These are phyloP conservation scores for Hyles lineata DNA, from an alignment of 2,888 invertebrate species.

Conservation along the genomic window DNA sequence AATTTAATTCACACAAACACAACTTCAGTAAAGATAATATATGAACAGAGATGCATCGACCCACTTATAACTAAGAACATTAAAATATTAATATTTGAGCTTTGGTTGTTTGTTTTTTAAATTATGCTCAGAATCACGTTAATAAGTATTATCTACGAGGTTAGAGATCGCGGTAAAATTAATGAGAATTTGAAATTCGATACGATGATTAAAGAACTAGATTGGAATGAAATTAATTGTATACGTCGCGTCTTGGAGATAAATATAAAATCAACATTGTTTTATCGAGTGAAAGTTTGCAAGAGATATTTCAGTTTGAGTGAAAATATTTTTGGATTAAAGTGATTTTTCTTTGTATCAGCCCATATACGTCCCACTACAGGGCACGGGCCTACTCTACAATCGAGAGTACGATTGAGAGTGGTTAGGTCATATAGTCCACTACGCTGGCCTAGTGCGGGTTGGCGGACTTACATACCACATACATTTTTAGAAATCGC, in stretches of 20 bases:
- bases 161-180: slow-evolving; percentile 13
- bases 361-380: too few species aligned
- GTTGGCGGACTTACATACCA: too few species aligned
- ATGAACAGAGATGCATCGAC: not conserved
- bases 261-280: too few species aligned
- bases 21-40: not conserved
- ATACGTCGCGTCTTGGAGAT: not conserved
- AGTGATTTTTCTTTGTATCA: too few species aligned
- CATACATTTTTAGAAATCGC: too few species aligned
- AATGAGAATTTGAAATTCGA: slow-evolving; percentile 21
- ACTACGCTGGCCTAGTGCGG: too few species aligned
- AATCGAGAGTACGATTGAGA: too few species aligned
- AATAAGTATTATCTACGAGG: slow-evolving; percentile 12
- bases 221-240: not conserved
- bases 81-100: slow-evolving; percentile 24
- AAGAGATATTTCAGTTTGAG: too few species aligned
- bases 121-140: slow-evolving; percentile 3
- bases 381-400: too few species aligned
- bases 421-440: too few species aligned
- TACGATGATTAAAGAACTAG: slow-evolving; percentile 12
- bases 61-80: slow-evolving; percentile 5
- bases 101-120: slow-evolving; percentile 22
- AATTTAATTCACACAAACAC: not conserved
- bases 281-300: too few species aligned
- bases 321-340: too few species aligned